A percentile compares a stretch with the other conserved stretches of the same genome.
phyloP scores from a whole-genome alignment of 2,797 vertebrate genomes.

The Arremon brunneinucha region DNA sequence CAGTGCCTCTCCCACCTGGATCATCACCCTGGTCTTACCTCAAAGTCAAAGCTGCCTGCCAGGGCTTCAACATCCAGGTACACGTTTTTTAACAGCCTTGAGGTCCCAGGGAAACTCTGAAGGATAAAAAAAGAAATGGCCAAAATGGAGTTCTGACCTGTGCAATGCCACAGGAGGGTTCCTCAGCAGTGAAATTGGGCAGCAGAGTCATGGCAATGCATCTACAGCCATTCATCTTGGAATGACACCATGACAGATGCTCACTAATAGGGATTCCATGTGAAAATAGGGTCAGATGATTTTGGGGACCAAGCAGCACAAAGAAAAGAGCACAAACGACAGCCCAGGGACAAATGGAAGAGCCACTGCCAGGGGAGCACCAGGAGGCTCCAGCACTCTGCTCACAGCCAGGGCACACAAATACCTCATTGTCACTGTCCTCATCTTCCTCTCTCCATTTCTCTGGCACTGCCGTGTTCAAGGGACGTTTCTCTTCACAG shows the following conservation, averaged over 20 bases:
- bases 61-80: constrained; percentile 82
- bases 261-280: neutral
- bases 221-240: neutral
- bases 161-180: neutral
- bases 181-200: accelerated
- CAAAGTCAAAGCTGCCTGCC: constrained; percentile 80
- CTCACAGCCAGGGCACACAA: neutral
- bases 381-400: neutral
- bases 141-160: neutral
- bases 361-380: neutral
- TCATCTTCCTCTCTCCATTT: constrained; percentile 66
- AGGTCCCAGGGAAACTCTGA: constrained; percentile 70
- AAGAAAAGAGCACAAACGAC: neutral
- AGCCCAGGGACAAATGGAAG: neutral
- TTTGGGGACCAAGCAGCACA: neutral
- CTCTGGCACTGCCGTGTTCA: constrained; percentile 50
- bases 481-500: constrained; percentile 70
- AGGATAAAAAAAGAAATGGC: neutral
- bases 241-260: accelerated
- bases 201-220: neutral
- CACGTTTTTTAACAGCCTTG: constrained; percentile 80
- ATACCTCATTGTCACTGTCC: constrained; percentile 66
- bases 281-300: neutral
- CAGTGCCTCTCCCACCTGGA: neutral
- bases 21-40: constrained; percentile 71